phyloP scores from a whole-genome alignment of 2,113 vertebrate genomes.

The Nothoprocta pentlandii region DNA sequence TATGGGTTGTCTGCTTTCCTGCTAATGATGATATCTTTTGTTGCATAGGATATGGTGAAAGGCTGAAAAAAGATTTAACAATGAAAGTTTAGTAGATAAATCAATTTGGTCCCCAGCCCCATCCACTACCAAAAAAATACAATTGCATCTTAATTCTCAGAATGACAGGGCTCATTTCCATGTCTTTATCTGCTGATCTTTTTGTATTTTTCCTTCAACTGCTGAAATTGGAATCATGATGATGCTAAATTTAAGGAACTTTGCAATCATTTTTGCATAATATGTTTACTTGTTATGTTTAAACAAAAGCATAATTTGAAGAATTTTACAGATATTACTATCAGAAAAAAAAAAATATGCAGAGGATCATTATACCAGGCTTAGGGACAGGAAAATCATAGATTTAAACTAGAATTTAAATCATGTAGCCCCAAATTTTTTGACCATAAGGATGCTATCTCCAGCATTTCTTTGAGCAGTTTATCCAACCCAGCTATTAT shows the following conservation, averaged over 20 bases:
- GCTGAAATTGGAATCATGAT: not conserved
- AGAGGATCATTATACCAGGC: not conserved
- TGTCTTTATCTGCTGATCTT: not conserved
- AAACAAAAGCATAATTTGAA: not conserved
- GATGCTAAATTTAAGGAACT: not conserved
- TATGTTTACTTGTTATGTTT: not conserved
- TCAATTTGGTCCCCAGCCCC: not conserved
- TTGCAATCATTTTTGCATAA: not conserved
- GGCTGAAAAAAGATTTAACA: not conserved
- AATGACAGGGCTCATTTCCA: not conserved
- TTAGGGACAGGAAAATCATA: not conserved
- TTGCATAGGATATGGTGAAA: not conserved
- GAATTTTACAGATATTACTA: not conserved
- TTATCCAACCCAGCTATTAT: not conserved
- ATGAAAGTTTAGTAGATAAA: not conserved
- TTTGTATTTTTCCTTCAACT: not conserved
- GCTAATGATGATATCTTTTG: not conserved
- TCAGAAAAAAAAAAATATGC: not conserved
- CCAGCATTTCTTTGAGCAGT: not conserved
- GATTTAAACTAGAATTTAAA: constrained; percentile 4
- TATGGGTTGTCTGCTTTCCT: not conserved
- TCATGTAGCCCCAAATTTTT: not conserved
- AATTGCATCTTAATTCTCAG: not conserved
- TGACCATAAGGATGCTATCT: not conserved
- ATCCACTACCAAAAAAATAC: not conserved